A percentile compares a stretch with the other conserved stretches of the same genome.
phyloP scores from a whole-genome alignment of 2,797 vertebrate genomes.

The Pitangus sulphuratus region DNA sequence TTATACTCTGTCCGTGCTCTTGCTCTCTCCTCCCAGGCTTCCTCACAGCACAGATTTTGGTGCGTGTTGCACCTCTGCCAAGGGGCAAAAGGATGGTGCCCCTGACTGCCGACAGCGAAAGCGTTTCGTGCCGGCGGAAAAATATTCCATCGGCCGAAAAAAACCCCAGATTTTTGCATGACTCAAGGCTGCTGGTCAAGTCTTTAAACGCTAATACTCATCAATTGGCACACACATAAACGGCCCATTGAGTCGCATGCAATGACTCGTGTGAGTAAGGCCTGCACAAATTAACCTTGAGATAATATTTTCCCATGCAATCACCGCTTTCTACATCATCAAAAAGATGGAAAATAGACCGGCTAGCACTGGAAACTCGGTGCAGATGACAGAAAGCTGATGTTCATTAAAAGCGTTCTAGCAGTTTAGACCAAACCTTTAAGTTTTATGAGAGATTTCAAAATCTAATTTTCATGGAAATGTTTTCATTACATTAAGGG shows the following conservation, averaged over 20 bases:
- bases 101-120: neutral
- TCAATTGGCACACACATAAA: slow-evolving; percentile 7
- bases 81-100: neutral
- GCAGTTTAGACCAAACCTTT: slow-evolving; percentile 45
- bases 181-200: slow-evolving; percentile 4
- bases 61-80: accelerated
- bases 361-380: slow-evolving; percentile 35
- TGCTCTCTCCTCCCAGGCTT: neutral
- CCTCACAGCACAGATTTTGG: neutral
- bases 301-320: slow-evolving; percentile 66
- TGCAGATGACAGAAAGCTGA: slow-evolving; percentile 61
- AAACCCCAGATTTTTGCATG: neutral
- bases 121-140: accelerated
- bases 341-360: slow-evolving; percentile 35
- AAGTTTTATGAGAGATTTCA: slow-evolving; percentile 58
- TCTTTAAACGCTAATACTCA: neutral
- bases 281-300: slow-evolving; percentile 41
- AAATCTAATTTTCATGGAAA: slow-evolving; percentile 48
- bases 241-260: neutral
- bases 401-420: slow-evolving; percentile 6
- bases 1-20: neutral
- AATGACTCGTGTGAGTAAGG: slow-evolving; percentile 4
- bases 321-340: slow-evolving; percentile 37
- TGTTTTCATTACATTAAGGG: slow-evolving; percentile 20
- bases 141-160: accelerated